Evolutionary conservation across 2,888 invertebrate genomes (phyloP), one percentile per base, ranked within the genome.

Genomic region (Melieria omissa): DNA sequence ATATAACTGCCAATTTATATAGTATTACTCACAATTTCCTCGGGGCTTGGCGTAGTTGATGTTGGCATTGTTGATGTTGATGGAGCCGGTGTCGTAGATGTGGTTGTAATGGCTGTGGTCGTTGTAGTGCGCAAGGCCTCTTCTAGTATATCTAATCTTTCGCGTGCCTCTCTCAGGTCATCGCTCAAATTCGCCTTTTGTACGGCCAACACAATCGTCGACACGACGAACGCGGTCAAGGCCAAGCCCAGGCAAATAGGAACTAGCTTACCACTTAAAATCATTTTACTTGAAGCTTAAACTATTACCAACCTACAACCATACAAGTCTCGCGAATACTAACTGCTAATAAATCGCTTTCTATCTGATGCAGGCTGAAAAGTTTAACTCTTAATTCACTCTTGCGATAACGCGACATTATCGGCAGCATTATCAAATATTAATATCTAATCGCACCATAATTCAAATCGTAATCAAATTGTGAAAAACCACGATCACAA

Each of bases 171-270:
- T 8, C 77, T 71, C 5, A 86, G 70, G 12, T 86, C 82, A 67
- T 78, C 66, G 65, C 77, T 46, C 10, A 86, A 74, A 66, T 80
- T 79, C 0, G 83, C 47, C 71, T 88, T 88, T 71, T 88, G 83
- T 10, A 88, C 88, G 1, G 89, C 89, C 63, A 91, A 81, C 9
- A 88, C 87, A 69, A 90, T 86, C 0, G 90, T 90, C 0, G 90
- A 87, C 10, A 90, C 84, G 3, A 88, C 84, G 44, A 91, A 88
- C 47, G 83, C 85, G 1, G 82, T 82, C 6, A 85, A 76, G 4
- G 83, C 81, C 68, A 86, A 76, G 49, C 82, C 78, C 64, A 86
- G 78, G 4, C 74, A 75, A 68, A 86, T 83, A 12, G 83, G 71
- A 4, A 86, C 75, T 65, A 82, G 47, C 72, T 86, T 86, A 0